phyloP scores from a whole-genome alignment of 2,888 invertebrate genomes.

The Spodoptera picta region DNA sequence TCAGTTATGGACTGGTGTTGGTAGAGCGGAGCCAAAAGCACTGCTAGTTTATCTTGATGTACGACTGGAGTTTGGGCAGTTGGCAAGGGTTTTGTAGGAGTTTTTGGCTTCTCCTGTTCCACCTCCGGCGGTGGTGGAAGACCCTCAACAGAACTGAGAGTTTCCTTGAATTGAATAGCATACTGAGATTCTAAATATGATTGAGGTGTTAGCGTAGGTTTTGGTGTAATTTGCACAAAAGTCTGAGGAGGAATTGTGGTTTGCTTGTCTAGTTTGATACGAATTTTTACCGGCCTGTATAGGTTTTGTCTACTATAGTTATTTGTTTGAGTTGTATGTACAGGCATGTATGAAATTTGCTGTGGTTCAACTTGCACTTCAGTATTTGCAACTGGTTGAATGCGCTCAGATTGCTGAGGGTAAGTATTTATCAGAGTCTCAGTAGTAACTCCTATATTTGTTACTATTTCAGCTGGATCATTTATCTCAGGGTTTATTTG shows the following conservation, averaged over 20 bases:
- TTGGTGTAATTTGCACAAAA: conserved; percentile 6
- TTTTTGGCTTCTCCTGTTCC: conserved; percentile 32
- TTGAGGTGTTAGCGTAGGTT: not conserved
- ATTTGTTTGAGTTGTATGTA: conserved; percentile 9
- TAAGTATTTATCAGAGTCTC: conserved; percentile 2
- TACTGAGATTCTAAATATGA: conserved; percentile 7
- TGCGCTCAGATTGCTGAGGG: not conserved
- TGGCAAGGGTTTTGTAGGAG: conserved; percentile 10
- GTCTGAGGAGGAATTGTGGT: conserved; percentile 2
- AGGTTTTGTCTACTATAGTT: conserved; percentile 12
- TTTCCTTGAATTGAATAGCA: conserved; percentile 11
- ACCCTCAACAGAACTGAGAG: conserved; percentile 22
- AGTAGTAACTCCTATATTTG: not conserved
- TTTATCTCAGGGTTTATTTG: conserved; percentile 1
- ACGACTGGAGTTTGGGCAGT: conserved; percentile 14
- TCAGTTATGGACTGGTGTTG: conserved; percentile 54
- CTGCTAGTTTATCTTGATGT: conserved; percentile 36
- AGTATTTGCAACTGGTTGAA: not conserved
- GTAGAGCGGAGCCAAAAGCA: conserved; percentile 52
- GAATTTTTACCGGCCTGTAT: conserved; percentile 8
- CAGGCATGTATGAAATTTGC: not conserved
- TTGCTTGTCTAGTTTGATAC: conserved; percentile 13
- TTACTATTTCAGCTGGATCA: no score
- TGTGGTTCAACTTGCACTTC: not conserved
- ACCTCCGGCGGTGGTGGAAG: conserved; percentile 5